A percentile compares a stretch with the other conserved stretches of the same genome.
Evolutionary conservation across 2,888 invertebrate species (phyloP).

Genomic region (Allacma fusca): DNA sequence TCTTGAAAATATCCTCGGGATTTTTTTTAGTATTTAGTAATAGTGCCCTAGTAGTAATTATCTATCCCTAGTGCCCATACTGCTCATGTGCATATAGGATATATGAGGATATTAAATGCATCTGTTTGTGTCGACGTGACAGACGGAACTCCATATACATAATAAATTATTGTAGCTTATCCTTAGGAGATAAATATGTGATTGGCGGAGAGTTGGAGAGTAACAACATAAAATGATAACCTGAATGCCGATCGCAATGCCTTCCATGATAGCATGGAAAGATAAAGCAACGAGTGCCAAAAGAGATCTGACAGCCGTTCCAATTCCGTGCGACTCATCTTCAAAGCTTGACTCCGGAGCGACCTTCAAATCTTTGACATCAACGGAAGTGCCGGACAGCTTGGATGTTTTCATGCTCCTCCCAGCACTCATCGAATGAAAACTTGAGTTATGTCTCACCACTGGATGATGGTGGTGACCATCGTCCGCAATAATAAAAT

Average conservation of each 20-base stretch:
- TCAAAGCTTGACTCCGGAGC: conserved; percentile 12
- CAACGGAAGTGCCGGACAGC: background rate
- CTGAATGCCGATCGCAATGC: conserved; percentile 82
- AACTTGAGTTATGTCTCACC: conserved; percentile 55
- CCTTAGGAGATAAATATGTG: no score
- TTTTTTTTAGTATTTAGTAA: no score
- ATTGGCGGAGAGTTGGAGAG: no score
- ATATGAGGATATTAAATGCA: no score
- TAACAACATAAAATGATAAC: conserved; percentile 41
- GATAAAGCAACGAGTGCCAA: conserved; percentile 73
- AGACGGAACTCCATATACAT: no score
- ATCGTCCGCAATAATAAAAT: conserved; percentile 58
- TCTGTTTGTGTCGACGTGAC: no score
- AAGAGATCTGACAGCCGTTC: conserved; percentile 44
- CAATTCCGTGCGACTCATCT: conserved; percentile 1
- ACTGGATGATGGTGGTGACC: conserved; percentile 14
- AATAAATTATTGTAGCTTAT: no score
- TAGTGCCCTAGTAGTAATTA: no score
- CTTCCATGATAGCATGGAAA: conserved; percentile 81
- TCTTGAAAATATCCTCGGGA: no score
- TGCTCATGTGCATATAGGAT: no score
- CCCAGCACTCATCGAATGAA: conserved; percentile 49
- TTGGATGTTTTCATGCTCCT: background rate
- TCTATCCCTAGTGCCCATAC: no score
- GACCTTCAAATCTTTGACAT: background rate